Base-by-base conservation (phyloP, 1,140 invertebrate genomes). In the Pseudomyrmex flavicornis region DNA sequence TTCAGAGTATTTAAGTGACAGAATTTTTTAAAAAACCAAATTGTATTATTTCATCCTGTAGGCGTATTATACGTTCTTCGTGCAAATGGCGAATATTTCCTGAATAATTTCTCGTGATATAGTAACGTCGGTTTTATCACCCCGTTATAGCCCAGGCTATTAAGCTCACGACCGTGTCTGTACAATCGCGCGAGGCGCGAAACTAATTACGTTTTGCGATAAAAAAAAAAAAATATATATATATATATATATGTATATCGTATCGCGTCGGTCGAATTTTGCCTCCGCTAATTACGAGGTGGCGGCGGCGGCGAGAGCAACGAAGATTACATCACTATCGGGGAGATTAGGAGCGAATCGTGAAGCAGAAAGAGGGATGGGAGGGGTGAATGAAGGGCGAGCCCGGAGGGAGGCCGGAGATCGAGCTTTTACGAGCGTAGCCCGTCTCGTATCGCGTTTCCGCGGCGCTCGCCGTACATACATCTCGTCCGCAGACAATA, bases 401-500 rank as follows among this genome's bases (percentile, higher is more conserved):
- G 63, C 46, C 10, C 79, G 61, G 22, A 26, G 54, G 76, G 44
- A 84, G 62, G 17, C 73, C 50, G 61, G 82, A 83, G 48, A 83
- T 77, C 61, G 63, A 59, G 77, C 63, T 79, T 85, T 85, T 85
- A 85, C 83, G 83, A 85, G 77, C 83, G 70, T 54, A 73, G 68
- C 69, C 20, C 56, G 75, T 85, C 77, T 66, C 77, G 62, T 73
- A 85, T 72, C 83, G 68, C 77, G 54, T 73, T 85, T 79, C 83
- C 69, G 77, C 61, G 54, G 58, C 48, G 59, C 46, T 66, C 68
- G 66, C 52, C 61, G 72, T 77, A 83, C 73, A 56, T 82, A 80
- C 54, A 72, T 80, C 77, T 66, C 63, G 63, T 82, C 77, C 65
- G 66, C 70, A 85, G 83, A 85, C 77, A 85, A 85, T 85, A 65